A percentile compares a stretch with the other conserved stretches of the same genome.
Conservation (phyloP, 2,888 invertebrate genomes). For the Clanis bilineata region DNA sequence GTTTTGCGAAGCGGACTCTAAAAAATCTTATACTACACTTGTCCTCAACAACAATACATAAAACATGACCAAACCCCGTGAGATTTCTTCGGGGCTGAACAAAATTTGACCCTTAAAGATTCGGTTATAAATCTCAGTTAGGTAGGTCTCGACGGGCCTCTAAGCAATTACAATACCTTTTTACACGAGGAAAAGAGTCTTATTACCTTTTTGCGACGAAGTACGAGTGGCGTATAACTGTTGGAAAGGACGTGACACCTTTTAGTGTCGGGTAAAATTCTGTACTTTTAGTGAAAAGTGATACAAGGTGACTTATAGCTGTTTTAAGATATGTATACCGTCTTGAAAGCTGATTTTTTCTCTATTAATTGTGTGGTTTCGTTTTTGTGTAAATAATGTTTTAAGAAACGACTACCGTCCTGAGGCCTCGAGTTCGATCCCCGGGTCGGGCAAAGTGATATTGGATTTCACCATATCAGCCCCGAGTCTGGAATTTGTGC, state of each 20-base stretch:
- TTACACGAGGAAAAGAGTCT: constrained; percentile 16
- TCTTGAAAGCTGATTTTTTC: too few species aligned
- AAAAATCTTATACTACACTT: not conserved
- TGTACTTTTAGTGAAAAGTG: too few species aligned
- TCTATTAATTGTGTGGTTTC: too few species aligned
- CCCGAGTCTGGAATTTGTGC: too few species aligned
- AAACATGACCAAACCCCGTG: not conserved
- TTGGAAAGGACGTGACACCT: not conserved
- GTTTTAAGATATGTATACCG: too few species aligned
- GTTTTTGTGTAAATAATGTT: too few species aligned
- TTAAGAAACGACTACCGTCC: too few species aligned
- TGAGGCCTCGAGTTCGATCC: too few species aligned
- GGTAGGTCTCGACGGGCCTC: constrained; percentile 4
- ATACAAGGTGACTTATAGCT: too few species aligned
- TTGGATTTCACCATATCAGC: too few species aligned
- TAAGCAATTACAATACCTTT: constrained; percentile 19
- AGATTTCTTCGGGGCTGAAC: constrained; percentile 15
- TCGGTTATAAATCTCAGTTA: constrained; percentile 19
- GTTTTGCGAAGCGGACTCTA: too few species aligned
- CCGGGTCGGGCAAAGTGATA: too few species aligned
- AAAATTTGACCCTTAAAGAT: constrained; percentile 13
- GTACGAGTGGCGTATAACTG: constrained; percentile 16
- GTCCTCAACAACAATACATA: constrained; percentile 1
- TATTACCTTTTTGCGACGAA: constrained; percentile 19
- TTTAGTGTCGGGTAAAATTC: not conserved